Evolutionary conservation across 2,113 vertebrate genomes (phyloP), one percentile per base, ranked within the genome.

Genomic region (Poeciliopsis retropinna): DNA sequence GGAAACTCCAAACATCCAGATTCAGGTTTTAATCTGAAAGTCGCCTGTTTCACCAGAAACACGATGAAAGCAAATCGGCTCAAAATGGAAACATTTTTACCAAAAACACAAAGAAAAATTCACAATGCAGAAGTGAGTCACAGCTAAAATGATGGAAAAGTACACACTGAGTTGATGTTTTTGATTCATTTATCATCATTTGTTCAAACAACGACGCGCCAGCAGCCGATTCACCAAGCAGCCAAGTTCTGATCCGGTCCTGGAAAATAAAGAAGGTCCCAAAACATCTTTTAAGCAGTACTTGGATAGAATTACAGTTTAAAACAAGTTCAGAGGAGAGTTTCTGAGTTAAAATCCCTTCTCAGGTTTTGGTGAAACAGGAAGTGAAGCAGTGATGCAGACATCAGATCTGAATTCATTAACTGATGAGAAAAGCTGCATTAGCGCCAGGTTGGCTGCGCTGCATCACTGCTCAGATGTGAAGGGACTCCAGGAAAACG

Each of bases 351-450:
- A 57, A 57, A 54, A 9, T 57, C 51, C 10, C 7, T 57, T 22
- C 17, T n/a, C 51, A n/a, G 25, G 51, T n/a, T 14, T 11, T 12
- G 27, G 57, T 47, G 67, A 70, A 60, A 61, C 69, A 79, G 80
- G 64, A 81, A 75, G 65, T 81, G 78, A 73, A 60, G 6, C 81
- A 28, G 41, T 4, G 69, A 79, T 51, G 76, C 62, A 9, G 54
- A 68, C 29, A 14, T 67, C 73, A 29, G 31, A 70, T 61, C 75
- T 76, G 72, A 80, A 83, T 75, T 64, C 2, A 82, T 77, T 77
- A 80, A 15, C 57, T 44, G 73, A 64, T 32, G 84, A 77, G 78
- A 75, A 78, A 82, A 84, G 70, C 79, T 70, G 87, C 1, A 39
- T 82, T 62, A 79, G 75, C 19, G 67, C 67, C 54, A 77, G 30